A percentile compares a stretch with the other conserved stretches of the same genome.
These are phyloP conservation scores for Rhopalosiphum maidis DNA, from an alignment of 1,140 invertebrate species.

Conservation along the genomic window DNA sequence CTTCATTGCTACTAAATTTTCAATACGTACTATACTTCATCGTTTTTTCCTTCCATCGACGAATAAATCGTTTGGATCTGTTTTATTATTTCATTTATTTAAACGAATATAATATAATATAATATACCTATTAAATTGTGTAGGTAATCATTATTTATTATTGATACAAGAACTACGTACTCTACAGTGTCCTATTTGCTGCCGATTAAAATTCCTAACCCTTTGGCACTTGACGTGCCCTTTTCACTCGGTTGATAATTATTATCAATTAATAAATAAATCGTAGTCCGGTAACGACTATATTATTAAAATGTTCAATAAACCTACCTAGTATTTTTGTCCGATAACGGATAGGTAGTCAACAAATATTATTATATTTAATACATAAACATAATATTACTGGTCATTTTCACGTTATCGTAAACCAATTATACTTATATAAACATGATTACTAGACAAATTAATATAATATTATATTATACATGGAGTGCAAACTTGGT, in stretches of 20 bases:
- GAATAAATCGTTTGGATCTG: background rate
- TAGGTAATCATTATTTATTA: background rate
- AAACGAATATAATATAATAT: background rate
- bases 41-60: background rate
- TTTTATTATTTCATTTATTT: background rate
- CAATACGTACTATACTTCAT: background rate
- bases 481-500: background rate
- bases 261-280: background rate
- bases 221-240: background rate
- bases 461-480: background rate
- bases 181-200: background rate
- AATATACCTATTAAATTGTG: background rate
- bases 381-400: background rate
- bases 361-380: background rate
- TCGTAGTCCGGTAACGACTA: background rate
- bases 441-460: background rate
- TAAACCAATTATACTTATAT: background rate
- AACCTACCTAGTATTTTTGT: background rate
- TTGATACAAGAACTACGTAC: background rate
- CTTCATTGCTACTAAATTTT: background rate
- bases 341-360: background rate
- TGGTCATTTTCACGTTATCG: background rate
- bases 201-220: background rate
- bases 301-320: background rate
- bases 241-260: background rate